Percentiles rank a stretch among this genome's conserved stretches.
These are phyloP conservation scores for Chromobotia macracanthus DNA, from an alignment of 2,797 vertebrate species.

Conservation along the genomic window DNA sequence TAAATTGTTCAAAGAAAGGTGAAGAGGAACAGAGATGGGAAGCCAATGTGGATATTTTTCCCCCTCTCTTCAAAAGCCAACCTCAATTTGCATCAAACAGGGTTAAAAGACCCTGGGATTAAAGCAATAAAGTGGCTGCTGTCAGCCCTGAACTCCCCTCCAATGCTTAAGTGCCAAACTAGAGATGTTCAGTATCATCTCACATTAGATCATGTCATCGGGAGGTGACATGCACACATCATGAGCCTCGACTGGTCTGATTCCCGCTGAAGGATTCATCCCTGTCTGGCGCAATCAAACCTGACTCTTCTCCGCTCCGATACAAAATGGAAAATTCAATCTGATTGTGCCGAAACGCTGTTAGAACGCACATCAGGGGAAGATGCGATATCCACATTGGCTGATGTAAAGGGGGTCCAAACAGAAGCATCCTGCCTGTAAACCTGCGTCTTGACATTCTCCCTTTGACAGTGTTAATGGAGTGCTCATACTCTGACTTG, in stretches of 20 bases:
- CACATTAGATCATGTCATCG: slow-evolving; percentile 93
- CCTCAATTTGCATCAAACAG: slow-evolving; percentile 98
- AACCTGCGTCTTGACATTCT: slow-evolving; percentile 53
- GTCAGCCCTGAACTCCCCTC: slow-evolving; percentile 89
- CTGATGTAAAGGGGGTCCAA: slow-evolving; percentile 46
- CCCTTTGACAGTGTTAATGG: slow-evolving; percentile 56
- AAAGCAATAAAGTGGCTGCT: slow-evolving; percentile 97
- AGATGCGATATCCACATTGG: slow-evolving; percentile 48
- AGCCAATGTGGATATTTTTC: slow-evolving; percentile 76
- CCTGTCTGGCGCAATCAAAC: slow-evolving; percentile 84
- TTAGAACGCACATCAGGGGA: slow-evolving; percentile 37
- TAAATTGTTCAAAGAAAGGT: slow-evolving; percentile 88
- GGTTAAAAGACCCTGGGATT: slow-evolving; percentile 96
- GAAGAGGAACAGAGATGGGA: slow-evolving; percentile 80
- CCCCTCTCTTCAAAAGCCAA: slow-evolving; percentile 84
- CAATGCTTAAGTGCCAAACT: slow-evolving; percentile 95
- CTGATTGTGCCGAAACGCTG: slow-evolving; percentile 59
- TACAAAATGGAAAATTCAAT: slow-evolving; percentile 81
- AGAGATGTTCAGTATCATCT: slow-evolving; percentile 97
- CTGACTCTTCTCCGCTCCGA: slow-evolving; percentile 83
- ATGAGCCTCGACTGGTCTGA: slow-evolving; percentile 89
- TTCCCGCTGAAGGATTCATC: slow-evolving; percentile 93
- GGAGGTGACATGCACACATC: slow-evolving; percentile 87
- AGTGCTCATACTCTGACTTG: slow-evolving; percentile 57
- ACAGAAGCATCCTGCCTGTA: slow-evolving; percentile 36